phyloP scores from a whole-genome alignment of 2,113 vertebrate species.

The Phocoena phocoena region DNA sequence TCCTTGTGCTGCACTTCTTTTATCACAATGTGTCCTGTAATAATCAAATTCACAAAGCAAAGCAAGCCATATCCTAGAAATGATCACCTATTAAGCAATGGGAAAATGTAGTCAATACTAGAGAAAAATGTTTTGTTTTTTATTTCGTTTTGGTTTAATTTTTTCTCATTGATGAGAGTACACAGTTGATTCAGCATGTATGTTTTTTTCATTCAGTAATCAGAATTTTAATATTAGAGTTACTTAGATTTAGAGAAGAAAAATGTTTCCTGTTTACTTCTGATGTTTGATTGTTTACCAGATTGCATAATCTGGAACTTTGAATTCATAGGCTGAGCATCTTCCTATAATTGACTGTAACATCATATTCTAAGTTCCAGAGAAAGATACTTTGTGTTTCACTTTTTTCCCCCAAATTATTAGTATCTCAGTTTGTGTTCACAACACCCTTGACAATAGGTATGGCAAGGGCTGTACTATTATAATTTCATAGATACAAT shows the following conservation, averaged over 20 bases:
- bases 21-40: not conserved
- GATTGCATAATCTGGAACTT: not conserved
- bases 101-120: not conserved
- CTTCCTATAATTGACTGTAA: not conserved
- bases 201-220: slow-evolving; percentile 68
- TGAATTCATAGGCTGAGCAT: not conserved
- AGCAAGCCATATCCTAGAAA: slow-evolving; percentile 26
- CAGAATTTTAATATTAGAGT: slow-evolving; percentile 72
- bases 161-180: slow-evolving; percentile 61
- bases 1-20: not conserved
- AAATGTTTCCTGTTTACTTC: slow-evolving; percentile 67
- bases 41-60: slow-evolving; percentile 16
- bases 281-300: slow-evolving; percentile 54
- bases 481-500: not conserved
- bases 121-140: not conserved
- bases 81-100: not conserved
- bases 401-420: not conserved
- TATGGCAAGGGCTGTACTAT: not conserved
- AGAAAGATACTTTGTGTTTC: not conserved
- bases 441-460: not conserved
- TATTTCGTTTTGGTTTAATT: slow-evolving; percentile 71
- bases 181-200: slow-evolving; percentile 73
- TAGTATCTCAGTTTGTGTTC: not conserved
- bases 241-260: slow-evolving; percentile 73
- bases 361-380: not conserved